Percentiles rank a stretch among this genome's conserved stretches.
Conservation (phyloP, 2,113 vertebrate species). For the Colius striatus region DNA sequence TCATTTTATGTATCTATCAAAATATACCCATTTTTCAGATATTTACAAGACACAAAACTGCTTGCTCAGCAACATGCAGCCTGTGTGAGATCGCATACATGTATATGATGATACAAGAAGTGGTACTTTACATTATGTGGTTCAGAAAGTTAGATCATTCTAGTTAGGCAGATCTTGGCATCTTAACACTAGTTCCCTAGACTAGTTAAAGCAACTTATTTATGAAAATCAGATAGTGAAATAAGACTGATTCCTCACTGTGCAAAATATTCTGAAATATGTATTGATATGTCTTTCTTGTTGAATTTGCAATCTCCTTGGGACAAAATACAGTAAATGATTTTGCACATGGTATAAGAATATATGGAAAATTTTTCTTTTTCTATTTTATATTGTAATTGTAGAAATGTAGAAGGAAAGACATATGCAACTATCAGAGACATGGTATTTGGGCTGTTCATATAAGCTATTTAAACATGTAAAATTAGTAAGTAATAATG, state of each 20-base stretch:
- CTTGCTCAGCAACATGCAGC: not conserved
- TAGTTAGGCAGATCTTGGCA: not conserved
- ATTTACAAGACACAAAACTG: not conserved
- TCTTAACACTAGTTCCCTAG: not conserved
- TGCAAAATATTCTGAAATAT: not conserved
- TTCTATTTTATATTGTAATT: not conserved
- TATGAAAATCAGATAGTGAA: not conserved
- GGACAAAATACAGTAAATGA: not conserved
- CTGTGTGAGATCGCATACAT: rapidly evolving
- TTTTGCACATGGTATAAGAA: not conserved
- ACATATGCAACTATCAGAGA: not conserved
- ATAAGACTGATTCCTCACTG: not conserved
- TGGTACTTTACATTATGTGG: not conserved
- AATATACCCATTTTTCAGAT: not conserved
- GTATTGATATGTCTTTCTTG: not conserved
- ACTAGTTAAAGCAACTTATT: not conserved
- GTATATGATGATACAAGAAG: not conserved
- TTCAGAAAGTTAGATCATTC: not conserved
- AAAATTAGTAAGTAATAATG: not conserved
- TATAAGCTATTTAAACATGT: not conserved
- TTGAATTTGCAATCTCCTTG: not conserved
- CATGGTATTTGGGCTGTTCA: not conserved
- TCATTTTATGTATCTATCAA: not conserved
- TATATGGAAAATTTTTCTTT: not conserved
- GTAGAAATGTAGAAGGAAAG: not conserved